A percentile compares a stretch with the other conserved stretches of the same genome.
These are phyloP conservation scores for Brachyopa scutellaris DNA, from an alignment of 2,888 invertebrate genomes.

Conservation along the genomic window DNA sequence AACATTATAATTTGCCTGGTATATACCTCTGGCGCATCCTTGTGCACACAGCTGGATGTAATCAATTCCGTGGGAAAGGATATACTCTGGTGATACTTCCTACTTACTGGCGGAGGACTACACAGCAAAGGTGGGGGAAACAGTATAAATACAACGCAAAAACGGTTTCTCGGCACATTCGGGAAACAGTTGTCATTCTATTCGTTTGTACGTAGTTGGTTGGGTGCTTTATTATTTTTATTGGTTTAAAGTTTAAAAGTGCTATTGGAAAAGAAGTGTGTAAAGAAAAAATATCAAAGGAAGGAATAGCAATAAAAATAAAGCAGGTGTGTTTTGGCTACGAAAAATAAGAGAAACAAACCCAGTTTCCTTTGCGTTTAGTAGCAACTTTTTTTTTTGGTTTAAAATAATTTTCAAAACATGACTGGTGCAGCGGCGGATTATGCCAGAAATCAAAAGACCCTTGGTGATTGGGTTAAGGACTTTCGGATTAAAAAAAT, in stretches of 20 bases:
- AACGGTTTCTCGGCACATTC: slow-evolving; percentile 13
- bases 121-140: slow-evolving; percentile 42
- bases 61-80: neutral
- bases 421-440: slow-evolving; percentile 76
- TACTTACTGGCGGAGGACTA: slow-evolving; percentile 48
- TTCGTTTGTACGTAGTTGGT: slow-evolving; percentile 46
- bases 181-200: slow-evolving; percentile 54
- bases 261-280: slow-evolving; percentile 5
- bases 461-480: slow-evolving; percentile 83
- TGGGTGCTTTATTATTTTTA: slow-evolving; percentile 40
- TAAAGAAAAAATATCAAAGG: slow-evolving; percentile 3
- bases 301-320: slow-evolving; percentile 56
- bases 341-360: slow-evolving; percentile 2
- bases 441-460: slow-evolving; percentile 75
- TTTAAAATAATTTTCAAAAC: slow-evolving; percentile 41
- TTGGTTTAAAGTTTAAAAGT: neutral
- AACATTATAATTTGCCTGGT: neutral
- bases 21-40: neutral
- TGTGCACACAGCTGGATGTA: neutral
- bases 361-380: neutral
- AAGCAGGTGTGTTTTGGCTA: slow-evolving; percentile 64
- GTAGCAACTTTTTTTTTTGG: neutral
- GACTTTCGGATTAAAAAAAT: slow-evolving; percentile 84
- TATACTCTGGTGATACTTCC: slow-evolving; percentile 36
- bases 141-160: slow-evolving; percentile 47